These are phyloP conservation scores for Glyptemys insculpta DNA, from an alignment of 2,797 vertebrate species.

Conservation along the genomic window DNA sequence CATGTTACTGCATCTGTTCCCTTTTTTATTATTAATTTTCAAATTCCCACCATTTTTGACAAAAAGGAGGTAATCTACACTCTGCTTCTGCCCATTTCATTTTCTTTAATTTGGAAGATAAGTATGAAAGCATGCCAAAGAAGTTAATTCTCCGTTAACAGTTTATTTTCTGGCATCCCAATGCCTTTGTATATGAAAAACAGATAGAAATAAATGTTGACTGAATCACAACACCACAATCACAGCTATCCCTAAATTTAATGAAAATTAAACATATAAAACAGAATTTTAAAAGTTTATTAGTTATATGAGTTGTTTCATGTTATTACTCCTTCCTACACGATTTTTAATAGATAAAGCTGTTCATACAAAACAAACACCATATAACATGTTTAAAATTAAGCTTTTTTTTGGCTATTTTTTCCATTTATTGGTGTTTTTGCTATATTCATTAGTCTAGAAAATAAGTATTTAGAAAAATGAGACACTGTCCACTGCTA, in stretches of 20 bases:
- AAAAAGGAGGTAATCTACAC: constrained; percentile 88
- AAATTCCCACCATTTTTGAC: constrained; percentile 91
- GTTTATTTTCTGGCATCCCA: constrained; percentile 86
- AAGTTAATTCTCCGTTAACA: constrained; percentile 88
- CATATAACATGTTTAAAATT: constrained; percentile 24
- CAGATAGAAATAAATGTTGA: constrained; percentile 85
- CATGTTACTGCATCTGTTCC: constrained; percentile 99
- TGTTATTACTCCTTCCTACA: constrained; percentile 32
- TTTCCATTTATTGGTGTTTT: neutral
- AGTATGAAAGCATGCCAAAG: constrained; percentile 85
- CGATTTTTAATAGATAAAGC: constrained; percentile 62
- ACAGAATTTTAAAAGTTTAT: constrained; percentile 78
- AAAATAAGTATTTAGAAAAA: neutral
- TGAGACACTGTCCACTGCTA: neutral
- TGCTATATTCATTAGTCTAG: constrained; percentile 34
- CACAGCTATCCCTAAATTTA: constrained; percentile 73
- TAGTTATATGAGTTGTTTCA: constrained; percentile 70
- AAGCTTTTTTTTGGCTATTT: constrained; percentile 32
- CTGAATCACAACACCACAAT: constrained; percentile 78
- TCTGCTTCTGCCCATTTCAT: constrained; percentile 88
- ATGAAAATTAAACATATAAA: constrained; percentile 83
- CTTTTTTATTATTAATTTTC: constrained; percentile 95
- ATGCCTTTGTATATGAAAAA: constrained; percentile 84
- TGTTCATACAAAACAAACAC: constrained; percentile 41
- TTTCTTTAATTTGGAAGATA: constrained; percentile 89